Evolutionary conservation across 2,797 vertebrate species (phyloP).

Genomic region (Squalus acanthias): DNA sequence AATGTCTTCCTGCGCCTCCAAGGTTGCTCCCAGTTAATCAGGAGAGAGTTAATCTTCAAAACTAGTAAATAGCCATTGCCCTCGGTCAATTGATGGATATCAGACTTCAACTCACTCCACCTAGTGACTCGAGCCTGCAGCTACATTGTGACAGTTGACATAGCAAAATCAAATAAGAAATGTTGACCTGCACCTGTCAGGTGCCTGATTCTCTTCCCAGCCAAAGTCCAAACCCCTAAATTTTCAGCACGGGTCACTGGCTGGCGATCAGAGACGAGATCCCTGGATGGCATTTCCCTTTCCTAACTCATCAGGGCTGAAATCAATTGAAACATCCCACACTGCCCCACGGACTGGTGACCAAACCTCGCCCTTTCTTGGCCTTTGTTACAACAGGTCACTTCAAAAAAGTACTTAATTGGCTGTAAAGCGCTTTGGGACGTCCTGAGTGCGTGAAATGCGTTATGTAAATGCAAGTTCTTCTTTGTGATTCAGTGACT

Average conservation of each 20-base stretch:
- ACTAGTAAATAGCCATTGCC: background rate
- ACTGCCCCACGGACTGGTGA: background rate
- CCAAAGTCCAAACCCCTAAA: background rate
- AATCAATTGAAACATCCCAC: background rate
- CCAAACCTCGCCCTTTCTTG: background rate
- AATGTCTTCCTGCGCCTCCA: background rate
- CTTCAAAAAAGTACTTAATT: background rate
- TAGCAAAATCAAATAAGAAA: background rate
- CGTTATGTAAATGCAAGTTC: background rate
- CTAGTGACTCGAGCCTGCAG: background rate
- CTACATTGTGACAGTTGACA: background rate
- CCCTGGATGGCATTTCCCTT: background rate
- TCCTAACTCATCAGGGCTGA: background rate
- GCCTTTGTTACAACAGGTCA: background rate
- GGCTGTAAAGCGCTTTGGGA: background rate
- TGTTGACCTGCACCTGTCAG: background rate
- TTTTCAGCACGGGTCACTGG: background rate
- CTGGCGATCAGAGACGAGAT: background rate
- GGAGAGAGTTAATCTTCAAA: background rate
- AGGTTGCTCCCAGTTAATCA: background rate
- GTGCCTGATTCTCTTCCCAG: background rate
- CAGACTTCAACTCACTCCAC: background rate
- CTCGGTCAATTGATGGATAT: background rate
- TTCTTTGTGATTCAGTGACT: background rate
- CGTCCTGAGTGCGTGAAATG: background rate